phyloP scores from a whole-genome alignment of 2,113 vertebrate species.

The Siniperca chuatsi region DNA sequence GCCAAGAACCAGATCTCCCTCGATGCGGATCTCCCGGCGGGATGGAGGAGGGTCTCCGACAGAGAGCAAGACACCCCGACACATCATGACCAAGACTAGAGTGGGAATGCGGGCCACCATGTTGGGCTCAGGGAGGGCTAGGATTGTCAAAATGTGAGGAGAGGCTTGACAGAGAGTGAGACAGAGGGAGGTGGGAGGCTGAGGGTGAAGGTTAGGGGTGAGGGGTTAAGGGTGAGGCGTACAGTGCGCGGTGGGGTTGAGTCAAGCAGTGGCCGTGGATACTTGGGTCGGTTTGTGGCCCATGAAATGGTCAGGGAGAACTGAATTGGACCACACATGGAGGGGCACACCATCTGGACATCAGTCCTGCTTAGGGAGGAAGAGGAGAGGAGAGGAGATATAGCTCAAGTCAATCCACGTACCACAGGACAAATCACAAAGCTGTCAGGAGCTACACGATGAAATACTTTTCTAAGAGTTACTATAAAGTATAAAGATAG shows the following conservation, averaged over 20 bases:
- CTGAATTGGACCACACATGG: conserved; percentile 77
- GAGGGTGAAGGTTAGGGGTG: conserved; percentile 62
- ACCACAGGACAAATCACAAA: conserved; percentile 35
- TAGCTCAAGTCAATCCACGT: conserved; percentile 19
- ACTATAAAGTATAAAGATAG: conserved; percentile 47
- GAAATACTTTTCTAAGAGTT: conserved; percentile 44
- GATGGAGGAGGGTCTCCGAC: conserved; percentile 90
- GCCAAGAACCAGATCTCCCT: conserved; percentile 96
- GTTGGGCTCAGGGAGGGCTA: conserved; percentile 77
- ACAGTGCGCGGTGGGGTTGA: conserved; percentile 39
- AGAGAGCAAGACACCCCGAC: conserved; percentile 89
- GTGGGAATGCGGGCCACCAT: conserved; percentile 89
- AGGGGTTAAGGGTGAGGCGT: conserved; percentile 52
- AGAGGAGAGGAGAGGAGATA: conserved; percentile 20
- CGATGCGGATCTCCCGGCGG: conserved; percentile 96
- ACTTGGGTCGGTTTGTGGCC: conserved; percentile 77
- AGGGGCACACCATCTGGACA: conserved; percentile 80
- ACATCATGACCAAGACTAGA: conserved; percentile 90
- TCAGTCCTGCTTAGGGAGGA: conserved; percentile 81
- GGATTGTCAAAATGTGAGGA: conserved; percentile 69
- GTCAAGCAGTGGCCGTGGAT: conserved; percentile 53
- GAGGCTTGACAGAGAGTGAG: conserved; percentile 61
- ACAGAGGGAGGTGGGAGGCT: conserved; percentile 56
- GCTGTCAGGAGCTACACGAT: conserved; percentile 19
- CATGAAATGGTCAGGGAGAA: conserved; percentile 83